Conservation (phyloP, 2,113 vertebrate genomes). For the Aleadryas rufinucha region DNA sequence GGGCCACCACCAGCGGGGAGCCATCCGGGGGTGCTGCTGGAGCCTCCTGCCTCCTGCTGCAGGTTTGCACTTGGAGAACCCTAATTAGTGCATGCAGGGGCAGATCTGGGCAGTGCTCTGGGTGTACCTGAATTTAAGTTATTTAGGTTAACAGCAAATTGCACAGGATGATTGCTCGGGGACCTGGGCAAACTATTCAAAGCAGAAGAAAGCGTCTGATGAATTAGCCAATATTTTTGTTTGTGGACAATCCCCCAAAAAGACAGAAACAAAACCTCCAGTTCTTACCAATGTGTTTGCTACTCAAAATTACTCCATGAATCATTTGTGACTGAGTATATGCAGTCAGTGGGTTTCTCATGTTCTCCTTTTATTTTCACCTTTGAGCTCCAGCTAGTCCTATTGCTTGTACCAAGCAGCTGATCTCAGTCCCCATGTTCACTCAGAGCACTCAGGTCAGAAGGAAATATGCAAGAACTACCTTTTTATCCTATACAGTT, state of each 20-base stretch:
- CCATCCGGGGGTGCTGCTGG: neutral
- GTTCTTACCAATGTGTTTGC: neutral
- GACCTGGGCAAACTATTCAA: constrained; percentile 50
- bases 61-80: neutral
- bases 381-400: neutral
- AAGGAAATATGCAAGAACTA: neutral
- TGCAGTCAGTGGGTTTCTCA: neutral
- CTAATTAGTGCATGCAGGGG: constrained; percentile 25
- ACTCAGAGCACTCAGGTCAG: neutral
- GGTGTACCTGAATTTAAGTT: neutral
- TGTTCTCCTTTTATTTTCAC: neutral
- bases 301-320: neutral
- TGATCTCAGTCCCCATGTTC: neutral
- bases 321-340: neutral
- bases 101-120: constrained; percentile 52
- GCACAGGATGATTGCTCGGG: neutral
- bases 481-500: neutral
- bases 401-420: neutral
- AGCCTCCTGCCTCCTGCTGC: neutral
- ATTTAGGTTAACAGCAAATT: constrained; percentile 48
- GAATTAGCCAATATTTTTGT: constrained; percentile 49
- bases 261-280: neutral
- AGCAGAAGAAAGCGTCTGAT: constrained; percentile 35
- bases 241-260: neutral
- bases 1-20: neutral